Evolutionary conservation across 2,113 vertebrate genomes (phyloP).

Genomic region (Genyomyrus donnyi): DNA sequence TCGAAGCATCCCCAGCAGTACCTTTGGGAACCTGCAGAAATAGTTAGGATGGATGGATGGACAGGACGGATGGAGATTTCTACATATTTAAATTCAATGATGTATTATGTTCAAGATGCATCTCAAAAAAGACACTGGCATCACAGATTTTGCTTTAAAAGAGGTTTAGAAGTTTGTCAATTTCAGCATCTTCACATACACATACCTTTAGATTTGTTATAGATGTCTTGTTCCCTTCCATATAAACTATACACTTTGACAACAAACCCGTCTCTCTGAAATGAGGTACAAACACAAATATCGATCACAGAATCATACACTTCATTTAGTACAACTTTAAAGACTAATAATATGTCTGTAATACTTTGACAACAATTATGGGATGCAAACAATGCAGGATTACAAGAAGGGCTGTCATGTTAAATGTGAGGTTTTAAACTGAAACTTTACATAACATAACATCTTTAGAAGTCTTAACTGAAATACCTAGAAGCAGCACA

Average conservation of each 20-base stretch:
- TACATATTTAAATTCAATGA: background rate
- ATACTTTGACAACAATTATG: background rate
- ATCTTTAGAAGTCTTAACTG: background rate
- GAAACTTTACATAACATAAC: background rate
- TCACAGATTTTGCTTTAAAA: background rate
- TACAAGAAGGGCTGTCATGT: background rate
- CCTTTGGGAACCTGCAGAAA: conserved; percentile 70
- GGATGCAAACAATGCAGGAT: background rate
- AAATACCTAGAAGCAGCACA: background rate
- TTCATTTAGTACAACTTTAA: background rate
- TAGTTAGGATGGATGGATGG: background rate
- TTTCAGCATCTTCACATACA: background rate
- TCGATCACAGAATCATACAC: background rate
- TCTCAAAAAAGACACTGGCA: background rate
- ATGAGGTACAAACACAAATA: background rate
- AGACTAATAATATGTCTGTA: background rate
- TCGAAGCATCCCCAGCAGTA: conserved; percentile 66
- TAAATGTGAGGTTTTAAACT: background rate
- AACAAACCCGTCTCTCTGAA: conserved; percentile 75
- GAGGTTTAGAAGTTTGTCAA: background rate
- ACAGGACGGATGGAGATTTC: background rate
- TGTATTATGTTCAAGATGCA: background rate
- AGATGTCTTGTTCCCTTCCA: conserved; percentile 61
- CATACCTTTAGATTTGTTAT: conserved; percentile 83
- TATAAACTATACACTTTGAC: conserved; percentile 81